These are phyloP conservation scores for Fratercula arctica DNA, from an alignment of 2,797 vertebrate species.

Conservation along the genomic window DNA sequence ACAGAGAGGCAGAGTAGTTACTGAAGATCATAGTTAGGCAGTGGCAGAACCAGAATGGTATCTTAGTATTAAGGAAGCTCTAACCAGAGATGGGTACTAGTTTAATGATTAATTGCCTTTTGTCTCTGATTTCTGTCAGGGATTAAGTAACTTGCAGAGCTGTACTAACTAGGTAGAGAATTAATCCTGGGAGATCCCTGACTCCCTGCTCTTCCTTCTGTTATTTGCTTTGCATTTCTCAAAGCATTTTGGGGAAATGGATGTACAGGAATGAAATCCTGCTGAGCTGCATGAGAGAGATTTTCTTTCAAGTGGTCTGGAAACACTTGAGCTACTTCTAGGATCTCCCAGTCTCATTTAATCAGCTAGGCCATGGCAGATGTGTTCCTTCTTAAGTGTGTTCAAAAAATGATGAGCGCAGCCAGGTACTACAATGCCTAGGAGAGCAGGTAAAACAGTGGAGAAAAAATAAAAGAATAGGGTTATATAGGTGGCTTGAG, in stretches of 20 bases:
- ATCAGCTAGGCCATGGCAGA: neutral
- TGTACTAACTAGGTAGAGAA: neutral
- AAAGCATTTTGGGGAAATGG: neutral
- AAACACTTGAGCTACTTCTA: neutral
- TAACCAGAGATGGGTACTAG: neutral
- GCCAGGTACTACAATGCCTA: neutral
- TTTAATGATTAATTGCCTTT: neutral
- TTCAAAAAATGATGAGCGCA: neutral
- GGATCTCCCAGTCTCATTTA: neutral
- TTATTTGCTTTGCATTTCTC: neutral
- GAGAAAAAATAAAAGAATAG: neutral
- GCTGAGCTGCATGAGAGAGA: neutral
- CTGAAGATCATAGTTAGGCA: neutral
- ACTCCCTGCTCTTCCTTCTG: neutral
- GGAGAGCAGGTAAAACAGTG: neutral
- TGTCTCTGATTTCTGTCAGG: slow-evolving; percentile 6
- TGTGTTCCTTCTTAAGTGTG: neutral
- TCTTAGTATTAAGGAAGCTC: neutral
- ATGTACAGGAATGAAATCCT: neutral
- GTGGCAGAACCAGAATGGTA: neutral
- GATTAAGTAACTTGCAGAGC: neutral
- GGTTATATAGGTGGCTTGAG: neutral
- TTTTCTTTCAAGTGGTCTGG: neutral
- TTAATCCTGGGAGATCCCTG: neutral
- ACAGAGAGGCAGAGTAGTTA: neutral